phyloP scores from a whole-genome alignment of 2,113 vertebrate species.

The Microcebus murinus region DNA sequence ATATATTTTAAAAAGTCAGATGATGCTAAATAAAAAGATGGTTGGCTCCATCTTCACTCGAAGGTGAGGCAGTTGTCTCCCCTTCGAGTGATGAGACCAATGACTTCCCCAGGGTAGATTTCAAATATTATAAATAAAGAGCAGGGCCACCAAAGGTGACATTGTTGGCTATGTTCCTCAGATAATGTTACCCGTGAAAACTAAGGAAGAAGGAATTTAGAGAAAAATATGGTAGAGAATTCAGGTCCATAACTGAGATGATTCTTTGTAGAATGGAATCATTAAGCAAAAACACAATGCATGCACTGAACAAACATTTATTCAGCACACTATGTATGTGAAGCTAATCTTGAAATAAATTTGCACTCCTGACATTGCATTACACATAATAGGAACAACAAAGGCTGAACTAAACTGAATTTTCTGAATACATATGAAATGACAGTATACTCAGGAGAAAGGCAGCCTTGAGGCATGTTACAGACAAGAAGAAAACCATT shows the following conservation, averaged over 20 bases:
- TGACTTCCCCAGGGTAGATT: not conserved
- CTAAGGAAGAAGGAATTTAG: not conserved
- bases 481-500: constrained; percentile 27
- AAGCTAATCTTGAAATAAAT: constrained; percentile 67
- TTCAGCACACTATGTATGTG: constrained; percentile 35
- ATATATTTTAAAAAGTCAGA: constrained; percentile 24
- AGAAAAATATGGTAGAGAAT: constrained; percentile 23
- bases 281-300: constrained; percentile 51
- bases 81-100: not conserved
- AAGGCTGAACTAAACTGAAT: constrained; percentile 28
- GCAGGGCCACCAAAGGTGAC: not conserved
- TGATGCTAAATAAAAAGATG: not conserved
- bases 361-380: constrained; percentile 50
- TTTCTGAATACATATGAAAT: constrained; percentile 51
- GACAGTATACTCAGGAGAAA: constrained; percentile 14
- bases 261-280: constrained; percentile 14
- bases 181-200: not conserved
- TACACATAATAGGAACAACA: constrained; percentile 40
- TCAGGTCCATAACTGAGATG: constrained; percentile 19
- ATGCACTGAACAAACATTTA: constrained; percentile 63
- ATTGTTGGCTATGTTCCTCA: not conserved
- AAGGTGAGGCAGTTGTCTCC: not conserved
- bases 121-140: not conserved
- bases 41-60: not conserved
- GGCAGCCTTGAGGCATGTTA: constrained; percentile 30